These are phyloP conservation scores for Congeria kusceri DNA, from an alignment of 2,888 invertebrate genomes.

Conservation along the genomic window DNA sequence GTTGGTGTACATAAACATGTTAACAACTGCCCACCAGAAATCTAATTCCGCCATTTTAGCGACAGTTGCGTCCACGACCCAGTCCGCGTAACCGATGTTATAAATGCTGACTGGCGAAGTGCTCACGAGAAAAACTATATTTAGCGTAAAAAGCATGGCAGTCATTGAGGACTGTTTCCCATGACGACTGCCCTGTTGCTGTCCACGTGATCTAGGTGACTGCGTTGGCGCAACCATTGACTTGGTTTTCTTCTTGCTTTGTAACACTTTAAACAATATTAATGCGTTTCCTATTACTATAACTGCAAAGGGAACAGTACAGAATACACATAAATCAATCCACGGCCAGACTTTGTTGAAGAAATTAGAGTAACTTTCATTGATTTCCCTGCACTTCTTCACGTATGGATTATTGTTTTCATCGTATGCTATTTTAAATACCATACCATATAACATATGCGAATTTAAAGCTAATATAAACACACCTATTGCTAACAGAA, in stretches of 20 bases:
- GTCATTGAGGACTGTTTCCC: slow-evolving; percentile 73
- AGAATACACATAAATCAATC: slow-evolving; percentile 77
- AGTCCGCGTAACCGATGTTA: slow-evolving; percentile 64
- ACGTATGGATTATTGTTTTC: slow-evolving; percentile 6
- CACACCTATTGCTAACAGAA: slow-evolving; percentile 53
- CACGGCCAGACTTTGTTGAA: slow-evolving; percentile 72
- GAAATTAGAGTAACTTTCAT: slow-evolving; percentile 60
- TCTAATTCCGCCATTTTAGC: slow-evolving; percentile 34
- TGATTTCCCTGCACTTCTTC: slow-evolving; percentile 47
- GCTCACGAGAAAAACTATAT: slow-evolving; percentile 70
- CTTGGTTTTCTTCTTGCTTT: slow-evolving; percentile 54
- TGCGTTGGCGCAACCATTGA: slow-evolving; percentile 20
- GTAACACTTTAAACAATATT: slow-evolving; percentile 70
- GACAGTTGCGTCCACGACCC: slow-evolving; percentile 30
- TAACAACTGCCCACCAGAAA: slow-evolving; percentile 71
- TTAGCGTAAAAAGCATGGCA: slow-evolving; percentile 71
- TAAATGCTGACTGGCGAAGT: slow-evolving; percentile 74
- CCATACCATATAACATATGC: slow-evolving; percentile 71
- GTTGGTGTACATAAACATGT: slow-evolving; percentile 77
- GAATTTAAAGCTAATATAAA: slow-evolving; percentile 67
- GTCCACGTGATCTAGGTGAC: neutral
- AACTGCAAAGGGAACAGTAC: slow-evolving; percentile 74
- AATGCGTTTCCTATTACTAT: slow-evolving; percentile 74
- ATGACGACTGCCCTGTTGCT: neutral
- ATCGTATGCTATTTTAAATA: slow-evolving; percentile 17